Percentiles rank a stretch among this genome's conserved stretches.
Conservation (phyloP, 2,888 invertebrate species). For the Hydroisotoma schaefferi region DNA sequence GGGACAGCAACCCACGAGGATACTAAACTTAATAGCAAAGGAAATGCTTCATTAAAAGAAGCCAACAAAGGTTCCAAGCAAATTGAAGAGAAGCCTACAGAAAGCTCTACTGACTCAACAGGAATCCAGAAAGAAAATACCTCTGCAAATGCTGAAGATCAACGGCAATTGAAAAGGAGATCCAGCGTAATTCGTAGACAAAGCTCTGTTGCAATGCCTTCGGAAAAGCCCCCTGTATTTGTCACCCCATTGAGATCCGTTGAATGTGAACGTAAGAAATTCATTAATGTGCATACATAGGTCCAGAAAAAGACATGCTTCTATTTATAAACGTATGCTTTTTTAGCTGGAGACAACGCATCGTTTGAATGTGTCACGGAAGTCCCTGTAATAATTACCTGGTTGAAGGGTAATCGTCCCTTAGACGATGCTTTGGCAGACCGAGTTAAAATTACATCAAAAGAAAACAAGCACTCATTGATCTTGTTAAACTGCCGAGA, state of each 20-base stretch:
- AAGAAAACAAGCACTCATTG: slow-evolving; percentile 63
- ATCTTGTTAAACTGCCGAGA: slow-evolving; percentile 69
- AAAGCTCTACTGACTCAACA: too few relatives aligned
- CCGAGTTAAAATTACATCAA: slow-evolving; percentile 63
- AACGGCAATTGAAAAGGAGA: slow-evolving; percentile 10
- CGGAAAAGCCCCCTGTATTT: slow-evolving; percentile 15
- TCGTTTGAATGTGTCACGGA: slow-evolving; percentile 73
- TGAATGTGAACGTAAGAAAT: slow-evolving; percentile 44
- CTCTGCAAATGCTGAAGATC: too few relatives aligned
- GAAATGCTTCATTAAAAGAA: too few relatives aligned
- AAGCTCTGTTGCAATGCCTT: slow-evolving; percentile 20
- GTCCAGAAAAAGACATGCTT: not conserved
- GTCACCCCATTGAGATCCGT: slow-evolving; percentile 30
- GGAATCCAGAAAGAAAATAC: too few relatives aligned
- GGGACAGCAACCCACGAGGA: too few relatives aligned
- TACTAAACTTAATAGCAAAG: too few relatives aligned
- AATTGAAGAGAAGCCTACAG: too few relatives aligned
- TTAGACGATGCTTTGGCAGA: slow-evolving; percentile 72
- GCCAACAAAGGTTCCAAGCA: too few relatives aligned
- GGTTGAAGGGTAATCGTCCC: slow-evolving; percentile 84
- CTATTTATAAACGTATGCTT: slow-evolving; percentile 2
- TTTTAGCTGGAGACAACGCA: slow-evolving; percentile 75
- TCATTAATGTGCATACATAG: not conserved
- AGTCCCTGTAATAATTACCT: slow-evolving; percentile 63
- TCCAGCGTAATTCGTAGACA: slow-evolving; percentile 15